Conservation (phyloP, 2,113 vertebrate genomes). For the Laticauda colubrina region DNA sequence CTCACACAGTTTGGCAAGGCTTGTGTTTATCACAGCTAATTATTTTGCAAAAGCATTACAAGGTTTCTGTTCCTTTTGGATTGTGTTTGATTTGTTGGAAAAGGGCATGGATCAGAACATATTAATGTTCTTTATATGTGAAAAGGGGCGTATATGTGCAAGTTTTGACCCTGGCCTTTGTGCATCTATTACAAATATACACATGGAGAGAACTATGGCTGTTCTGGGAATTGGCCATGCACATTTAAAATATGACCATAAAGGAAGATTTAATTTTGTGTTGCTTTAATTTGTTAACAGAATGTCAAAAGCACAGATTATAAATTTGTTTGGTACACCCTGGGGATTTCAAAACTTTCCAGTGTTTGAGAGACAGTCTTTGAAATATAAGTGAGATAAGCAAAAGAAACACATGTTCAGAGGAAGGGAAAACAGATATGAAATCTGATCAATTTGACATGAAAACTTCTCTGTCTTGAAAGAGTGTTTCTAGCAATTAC, state of each 20-base stretch:
- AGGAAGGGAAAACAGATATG: background rate
- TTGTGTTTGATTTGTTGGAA: too few relatives aligned
- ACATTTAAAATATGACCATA: background rate
- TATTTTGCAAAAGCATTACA: too few relatives aligned
- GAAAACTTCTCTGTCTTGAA: background rate
- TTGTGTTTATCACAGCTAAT: too few relatives aligned
- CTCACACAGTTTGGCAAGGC: too few relatives aligned
- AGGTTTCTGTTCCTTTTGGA: too few relatives aligned
- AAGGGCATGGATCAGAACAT: too few relatives aligned
- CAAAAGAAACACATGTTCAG: background rate
- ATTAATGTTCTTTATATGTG: background rate
- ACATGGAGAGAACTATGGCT: background rate
- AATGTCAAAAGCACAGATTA: background rate
- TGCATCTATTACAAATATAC: background rate
- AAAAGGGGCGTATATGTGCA: background rate
- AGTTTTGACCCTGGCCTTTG: background rate
- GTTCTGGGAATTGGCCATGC: background rate
- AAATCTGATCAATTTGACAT: background rate
- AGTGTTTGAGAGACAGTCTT: background rate
- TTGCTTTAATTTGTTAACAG: background rate
- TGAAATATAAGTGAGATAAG: background rate
- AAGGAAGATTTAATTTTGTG: slow-evolving; percentile 5
- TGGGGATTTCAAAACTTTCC: background rate
- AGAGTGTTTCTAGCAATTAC: background rate
- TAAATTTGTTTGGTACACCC: background rate